Conservation (phyloP, 2,888 invertebrate genomes). For the Poecilus cupreus region DNA sequence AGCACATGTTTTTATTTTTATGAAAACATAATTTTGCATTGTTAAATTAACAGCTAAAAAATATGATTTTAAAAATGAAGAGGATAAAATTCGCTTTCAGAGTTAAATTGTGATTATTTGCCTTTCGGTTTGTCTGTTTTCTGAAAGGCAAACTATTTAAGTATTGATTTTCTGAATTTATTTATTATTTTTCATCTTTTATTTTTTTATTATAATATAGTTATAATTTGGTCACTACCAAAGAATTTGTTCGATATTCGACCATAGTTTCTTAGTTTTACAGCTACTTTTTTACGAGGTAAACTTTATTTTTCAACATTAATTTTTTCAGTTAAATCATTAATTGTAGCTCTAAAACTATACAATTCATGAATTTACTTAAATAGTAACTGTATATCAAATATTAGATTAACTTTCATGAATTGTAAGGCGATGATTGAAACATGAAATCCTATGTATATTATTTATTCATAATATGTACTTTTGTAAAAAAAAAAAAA, state of each 20-base stretch:
- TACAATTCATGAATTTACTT: slow-evolving; percentile 7
- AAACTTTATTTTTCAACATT: not conserved
- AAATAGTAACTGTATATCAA: not conserved
- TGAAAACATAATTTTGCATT: not conserved
- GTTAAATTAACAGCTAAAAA: not conserved
- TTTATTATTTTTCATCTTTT: not conserved
- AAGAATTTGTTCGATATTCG: slow-evolving; percentile 31
- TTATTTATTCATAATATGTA: slow-evolving; percentile 35
- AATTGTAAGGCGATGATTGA: not conserved
- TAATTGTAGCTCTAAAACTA: not conserved
- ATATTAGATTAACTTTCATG: not conserved
- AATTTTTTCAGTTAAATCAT: no score
- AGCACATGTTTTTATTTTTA: not conserved
- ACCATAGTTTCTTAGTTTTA: not conserved
- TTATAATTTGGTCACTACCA: slow-evolving; percentile 33
- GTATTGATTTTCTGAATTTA: not conserved
- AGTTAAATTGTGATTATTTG: slow-evolving; percentile 18
- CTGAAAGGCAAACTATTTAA: not conserved
- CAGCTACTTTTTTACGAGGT: not conserved
- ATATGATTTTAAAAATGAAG: not conserved
- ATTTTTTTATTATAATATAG: slow-evolving; percentile 3
- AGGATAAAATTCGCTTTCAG: slow-evolving; percentile 25
- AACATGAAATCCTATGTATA: not conserved
- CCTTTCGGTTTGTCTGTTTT: not conserved
- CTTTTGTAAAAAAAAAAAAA: slow-evolving; percentile 39